Evolutionary conservation across 35 echinoderm and acorn worm genomes (phyloP).

Genomic region (Lytechinus pictus): DNA sequence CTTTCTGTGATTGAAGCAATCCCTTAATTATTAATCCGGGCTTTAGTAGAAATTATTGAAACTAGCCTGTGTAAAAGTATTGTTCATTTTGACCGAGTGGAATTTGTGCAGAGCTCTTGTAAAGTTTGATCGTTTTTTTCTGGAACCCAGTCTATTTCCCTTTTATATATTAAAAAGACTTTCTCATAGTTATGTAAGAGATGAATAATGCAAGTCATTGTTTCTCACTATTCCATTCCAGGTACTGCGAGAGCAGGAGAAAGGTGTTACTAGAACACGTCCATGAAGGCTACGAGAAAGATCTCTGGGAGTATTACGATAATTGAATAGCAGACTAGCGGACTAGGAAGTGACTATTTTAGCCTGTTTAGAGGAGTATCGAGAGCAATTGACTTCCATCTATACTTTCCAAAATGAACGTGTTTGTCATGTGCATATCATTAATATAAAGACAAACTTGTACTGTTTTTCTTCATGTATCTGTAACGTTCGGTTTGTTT

Average conservation of each 20-base stretch:
- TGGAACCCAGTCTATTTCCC: no score
- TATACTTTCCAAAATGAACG: constrained; percentile 15
- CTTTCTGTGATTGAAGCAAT: no score
- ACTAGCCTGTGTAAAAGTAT: no score
- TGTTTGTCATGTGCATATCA: neutral
- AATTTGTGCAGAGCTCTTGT: no score
- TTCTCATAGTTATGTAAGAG: neutral
- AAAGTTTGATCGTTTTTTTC: no score
- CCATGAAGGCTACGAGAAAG: constrained; percentile 98
- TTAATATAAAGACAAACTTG: neutral
- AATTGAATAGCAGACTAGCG: constrained; percentile 23
- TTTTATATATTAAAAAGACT: no score
- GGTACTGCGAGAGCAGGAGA: constrained; percentile 96
- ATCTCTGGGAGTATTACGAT: constrained; percentile 93
- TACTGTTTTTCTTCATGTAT: neutral
- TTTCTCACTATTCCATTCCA: constrained; percentile 53
- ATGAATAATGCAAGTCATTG: neutral
- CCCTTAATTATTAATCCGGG: no score
- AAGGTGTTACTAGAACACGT: constrained; percentile 98
- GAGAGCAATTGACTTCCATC: constrained; percentile 23
- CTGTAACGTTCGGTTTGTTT: neutral
- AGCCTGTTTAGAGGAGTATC: neutral
- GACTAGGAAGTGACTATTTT: constrained; percentile 15
- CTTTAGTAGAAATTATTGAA: no score
- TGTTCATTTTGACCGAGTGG: no score